Conservation (phyloP, 2,888 invertebrate genomes). For the Dascillus cervinus region DNA sequence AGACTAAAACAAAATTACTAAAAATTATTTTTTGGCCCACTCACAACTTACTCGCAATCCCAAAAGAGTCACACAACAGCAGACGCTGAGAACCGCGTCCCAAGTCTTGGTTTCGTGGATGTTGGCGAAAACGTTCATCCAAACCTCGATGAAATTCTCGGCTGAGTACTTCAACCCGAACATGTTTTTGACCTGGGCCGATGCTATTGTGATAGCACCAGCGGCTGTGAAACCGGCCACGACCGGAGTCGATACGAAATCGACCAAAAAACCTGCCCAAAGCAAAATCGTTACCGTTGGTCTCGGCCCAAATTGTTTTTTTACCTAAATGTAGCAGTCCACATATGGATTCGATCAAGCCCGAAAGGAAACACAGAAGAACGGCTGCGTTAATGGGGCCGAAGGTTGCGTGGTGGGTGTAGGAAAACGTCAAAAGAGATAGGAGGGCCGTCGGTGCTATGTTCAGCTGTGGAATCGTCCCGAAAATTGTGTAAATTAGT, state of each 20-base stretch:
- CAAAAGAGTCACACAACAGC: conserved; percentile 53
- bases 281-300: too few relatives aligned
- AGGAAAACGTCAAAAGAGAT: conserved; percentile 64
- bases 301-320: conserved; percentile 9
- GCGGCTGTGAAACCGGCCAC: conserved; percentile 71
- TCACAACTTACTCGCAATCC: conserved; percentile 52
- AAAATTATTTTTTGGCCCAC: background rate
- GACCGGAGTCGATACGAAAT: conserved; percentile 67
- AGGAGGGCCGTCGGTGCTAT: conserved; percentile 69
- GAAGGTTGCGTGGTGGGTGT: conserved; percentile 42
- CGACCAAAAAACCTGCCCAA: conserved; percentile 67
- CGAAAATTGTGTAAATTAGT: conserved; percentile 69
- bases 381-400: conserved; percentile 54
- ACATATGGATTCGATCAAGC: conserved; percentile 55
- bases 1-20: conserved; percentile 41
- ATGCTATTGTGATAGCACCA: conserved; percentile 66
- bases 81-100: conserved; percentile 55
- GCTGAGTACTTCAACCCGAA: conserved; percentile 54
- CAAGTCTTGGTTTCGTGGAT: conserved; percentile 48
- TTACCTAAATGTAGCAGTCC: conserved; percentile 60
- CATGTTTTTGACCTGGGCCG: conserved; percentile 64
- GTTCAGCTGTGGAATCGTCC: conserved; percentile 61
- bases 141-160: conserved; percentile 55
- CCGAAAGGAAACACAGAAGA: conserved; percentile 58
- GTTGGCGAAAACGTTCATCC: conserved; percentile 49